Base-by-base conservation (phyloP, 1,140 invertebrate genomes). In the Phocides pigmalion region DNA sequence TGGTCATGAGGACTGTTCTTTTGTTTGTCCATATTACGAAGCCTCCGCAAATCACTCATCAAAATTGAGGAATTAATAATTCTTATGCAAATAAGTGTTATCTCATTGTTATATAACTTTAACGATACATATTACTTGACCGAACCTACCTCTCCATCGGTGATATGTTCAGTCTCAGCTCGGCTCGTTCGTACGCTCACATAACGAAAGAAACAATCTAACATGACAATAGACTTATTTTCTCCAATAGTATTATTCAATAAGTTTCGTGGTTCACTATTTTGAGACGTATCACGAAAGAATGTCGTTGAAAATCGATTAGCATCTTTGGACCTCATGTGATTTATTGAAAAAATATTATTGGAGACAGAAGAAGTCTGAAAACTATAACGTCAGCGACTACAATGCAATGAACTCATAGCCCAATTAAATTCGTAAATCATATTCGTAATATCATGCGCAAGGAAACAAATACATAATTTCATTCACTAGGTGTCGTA, bases 131-230 rank as follows among this genome's bases (percentile, higher is more conserved):
- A 81, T 79, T 83, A 79, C 53, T 78, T 75, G 79, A 84, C 81
- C 81, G 83, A 89, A 90, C 88, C 84, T 89, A 90, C 88, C 88
- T 90, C 84, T 79, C 73, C 71, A 68, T 82, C 86, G 84, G 68
- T 74, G 86, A 82, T 79, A 83, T 63, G 80, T 83, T 89, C 82
- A 81, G 80, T 83, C 78, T 85, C 85, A 75, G 82, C 80, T 80
- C 78, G 78, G 76, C 78, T 83, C 79, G 81, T 82, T 84, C 78
- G 50, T 80, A 87, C 80, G 80, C 77, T 87, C 76, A 89, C 83
- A 87, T 84, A 80, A 82, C 84, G 82, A 88, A 89, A 90, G 84
- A 88, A 88, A 90, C 88, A 90, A 89, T 90, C 86, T 90, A 90
- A 87, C 88, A 90, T 89, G 87, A 90, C 88, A 88, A 91, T 91